A percentile compares a stretch with the other conserved stretches of the same genome.
phyloP scores from a whole-genome alignment of 2,797 vertebrate species.

The Tympanoctomys barrerae region DNA sequence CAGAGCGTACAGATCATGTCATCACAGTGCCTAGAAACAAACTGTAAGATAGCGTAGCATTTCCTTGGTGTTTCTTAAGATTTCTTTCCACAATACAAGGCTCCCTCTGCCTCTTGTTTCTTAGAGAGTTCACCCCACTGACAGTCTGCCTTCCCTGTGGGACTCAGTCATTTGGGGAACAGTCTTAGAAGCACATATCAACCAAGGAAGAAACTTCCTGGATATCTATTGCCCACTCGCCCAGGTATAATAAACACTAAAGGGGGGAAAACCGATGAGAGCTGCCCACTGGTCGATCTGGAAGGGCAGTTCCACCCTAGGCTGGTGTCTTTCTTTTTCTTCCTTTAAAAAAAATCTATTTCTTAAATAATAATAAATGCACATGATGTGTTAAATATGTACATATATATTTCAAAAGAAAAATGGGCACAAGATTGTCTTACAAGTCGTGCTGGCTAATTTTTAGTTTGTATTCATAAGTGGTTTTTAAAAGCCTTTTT shows the following conservation, averaged over 20 bases:
- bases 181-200: slow-evolving; percentile 90
- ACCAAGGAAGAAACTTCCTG: slow-evolving; percentile 85
- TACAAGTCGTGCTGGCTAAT: slow-evolving; percentile 95
- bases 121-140: slow-evolving; percentile 77
- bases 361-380: slow-evolving; percentile 92
- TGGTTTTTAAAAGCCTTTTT: slow-evolving; percentile 98
- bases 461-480: slow-evolving; percentile 99
- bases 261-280: slow-evolving; percentile 75
- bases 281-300: slow-evolving; percentile 88
- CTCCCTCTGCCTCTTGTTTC: slow-evolving; percentile 82
- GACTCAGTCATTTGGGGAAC: slow-evolving; percentile 84
- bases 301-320: slow-evolving; percentile 85
- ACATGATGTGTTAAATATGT: slow-evolving; percentile 93
- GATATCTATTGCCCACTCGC: slow-evolving; percentile 84
- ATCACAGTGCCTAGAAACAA: slow-evolving; percentile 85
- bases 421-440: slow-evolving; percentile 93
- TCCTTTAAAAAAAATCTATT: slow-evolving; percentile 89
- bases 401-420: slow-evolving; percentile 91
- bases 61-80: slow-evolving; percentile 81
- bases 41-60: slow-evolving; percentile 82
- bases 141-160: slow-evolving; percentile 79
- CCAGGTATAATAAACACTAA: slow-evolving; percentile 88
- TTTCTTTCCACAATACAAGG: slow-evolving; percentile 70
- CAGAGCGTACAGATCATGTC: slow-evolving; percentile 83
- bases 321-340: slow-evolving; percentile 89